A percentile compares a stretch with the other conserved stretches of the same genome.
phyloP scores from a whole-genome alignment of 2,797 vertebrate genomes.

The Mus spretus region DNA sequence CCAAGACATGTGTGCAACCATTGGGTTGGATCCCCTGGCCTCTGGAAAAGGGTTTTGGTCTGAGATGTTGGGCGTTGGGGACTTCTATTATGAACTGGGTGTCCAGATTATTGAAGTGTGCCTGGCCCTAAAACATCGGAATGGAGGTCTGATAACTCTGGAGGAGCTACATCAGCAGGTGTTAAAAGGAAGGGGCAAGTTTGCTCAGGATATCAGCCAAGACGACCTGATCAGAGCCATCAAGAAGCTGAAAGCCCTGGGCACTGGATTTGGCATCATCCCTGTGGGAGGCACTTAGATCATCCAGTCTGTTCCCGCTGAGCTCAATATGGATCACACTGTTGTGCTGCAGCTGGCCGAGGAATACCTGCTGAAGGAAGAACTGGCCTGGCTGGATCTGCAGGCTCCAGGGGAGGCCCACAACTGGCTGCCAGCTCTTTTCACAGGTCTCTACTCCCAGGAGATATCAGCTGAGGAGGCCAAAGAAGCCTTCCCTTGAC shows the following conservation, averaged over 20 bases:
- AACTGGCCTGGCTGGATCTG: slow-evolving; percentile 96
- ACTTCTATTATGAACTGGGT: slow-evolving; percentile 99
- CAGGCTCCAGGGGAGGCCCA: slow-evolving; percentile 94
- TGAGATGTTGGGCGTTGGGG: slow-evolving; percentile 98
- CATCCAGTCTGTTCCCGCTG: slow-evolving; percentile 98
- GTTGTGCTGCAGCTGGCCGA: slow-evolving; percentile 98
- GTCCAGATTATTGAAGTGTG: slow-evolving; percentile 99
- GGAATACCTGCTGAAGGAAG: slow-evolving; percentile 98
- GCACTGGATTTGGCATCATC: slow-evolving; percentile 97
- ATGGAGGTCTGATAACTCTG: slow-evolving; percentile 98
- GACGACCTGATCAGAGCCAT: slow-evolving; percentile 98
- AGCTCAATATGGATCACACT: slow-evolving; percentile 99
- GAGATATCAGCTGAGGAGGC: slow-evolving; percentile 96
- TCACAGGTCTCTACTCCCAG: slow-evolving; percentile 94
- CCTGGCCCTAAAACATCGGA: slow-evolving; percentile 97
- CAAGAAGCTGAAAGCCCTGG: slow-evolving; percentile 98
- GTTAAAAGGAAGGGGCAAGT: slow-evolving; percentile 96
- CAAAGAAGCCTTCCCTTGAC: slow-evolving; percentile 94
- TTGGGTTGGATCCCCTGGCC: slow-evolving; percentile 97
- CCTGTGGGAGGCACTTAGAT: slow-evolving; percentile 97
- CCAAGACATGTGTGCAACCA: slow-evolving; percentile 99
- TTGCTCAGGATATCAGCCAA: slow-evolving; percentile 98
- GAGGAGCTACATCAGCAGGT: slow-evolving; percentile 98
- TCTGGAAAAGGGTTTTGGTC: slow-evolving; percentile 99
- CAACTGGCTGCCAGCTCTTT: slow-evolving; percentile 98